Evolutionary conservation across 2,113 vertebrate genomes (phyloP), one percentile per base, ranked within the genome.

Genomic region (Microtus ochrogaster): DNA sequence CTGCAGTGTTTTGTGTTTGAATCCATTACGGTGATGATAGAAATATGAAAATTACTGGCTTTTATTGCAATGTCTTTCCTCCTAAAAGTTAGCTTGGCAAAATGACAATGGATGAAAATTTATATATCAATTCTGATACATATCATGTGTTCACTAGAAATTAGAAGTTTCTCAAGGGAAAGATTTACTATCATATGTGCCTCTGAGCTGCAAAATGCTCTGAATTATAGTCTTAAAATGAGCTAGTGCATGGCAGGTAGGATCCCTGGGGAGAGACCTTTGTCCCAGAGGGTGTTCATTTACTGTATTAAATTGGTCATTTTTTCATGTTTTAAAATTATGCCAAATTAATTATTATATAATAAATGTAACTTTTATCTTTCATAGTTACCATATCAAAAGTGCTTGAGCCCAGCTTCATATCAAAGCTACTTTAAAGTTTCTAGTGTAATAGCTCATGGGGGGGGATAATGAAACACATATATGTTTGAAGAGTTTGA

Each of bases 401-500:
- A 17, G 3, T 61, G 81, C 17, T 93, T 65, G 76, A 7, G 90
- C 39, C 83, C 91, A 72, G 5, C 22, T 72, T 95, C 52, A 47
- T 55, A 47, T 92, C 70, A 86, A n/a, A 95, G 61, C 91, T 94
- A 81, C 19, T 30, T 91, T 77, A 28, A 24, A 92, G 39, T 88
- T 79, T 95, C 78, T 94, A 73, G 95, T 52, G 77, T 94, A 77
- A 65, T 47, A 90, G 21, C 10, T 41, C 55, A 28, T 63, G 9
- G 7, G 36, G 9, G 6, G 36, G 28, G 2, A 19, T 79, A 61
- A 96, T 19, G 70, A 70, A 39, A 68, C 16, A 6, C 1, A 55
- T 30, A 22, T 30, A 22, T 82, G 83, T 76, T 92, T 63, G 55
- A 89, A 84, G 5, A 77, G 16, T 81, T 88, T 93, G 16, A 55